Base-by-base conservation (phyloP, 2,113 vertebrate genomes). In the Pelecanoides urinatrix region DNA sequence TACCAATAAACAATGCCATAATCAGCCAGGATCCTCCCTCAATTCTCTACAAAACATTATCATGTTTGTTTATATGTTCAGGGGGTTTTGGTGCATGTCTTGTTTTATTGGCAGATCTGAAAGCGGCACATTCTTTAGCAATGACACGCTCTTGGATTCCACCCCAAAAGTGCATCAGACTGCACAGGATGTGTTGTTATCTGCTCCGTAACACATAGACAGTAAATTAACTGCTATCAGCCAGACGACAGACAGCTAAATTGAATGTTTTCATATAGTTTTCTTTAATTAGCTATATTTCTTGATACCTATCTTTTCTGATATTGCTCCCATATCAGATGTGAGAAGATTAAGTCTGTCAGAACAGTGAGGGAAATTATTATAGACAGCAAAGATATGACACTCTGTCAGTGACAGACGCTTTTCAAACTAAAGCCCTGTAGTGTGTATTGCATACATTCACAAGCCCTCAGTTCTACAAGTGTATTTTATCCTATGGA, bases 131-230 rank as follows among this genome's bases (percentile, higher is more conserved):
- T 95, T 82, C 94, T 91, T 72, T 42, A 91, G 40, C 3, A 4
- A 52, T 97, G 86, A 95, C 36, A 52, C 9, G 12, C 16, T 59
- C 68, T 81, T 94, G 92, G 68, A 86, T 67, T 63, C 72, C 21
- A 12, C 72, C 47, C 82, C 82, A 47, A 63, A 93, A 93, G 88
- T 47, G 71, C 74, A 86, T 70, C 75, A 66, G 55, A 58, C 62
- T 88, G 74, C 44, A 21, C 55, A 77, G 82, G 79, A 94, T 93
- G 20, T 86, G 55, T 79, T 96, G 49, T 61, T 96, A 72, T 96
- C 92, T 94, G 50, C 72, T 89, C 45, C 56, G 49, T 67, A 84
- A 85, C 59, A 70, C 68, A 65, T 5, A 83, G 75, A 44, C 23
- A 78, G 49, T 65, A 84, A 91, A 84, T 84, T 74, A 89, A 52